A percentile compares a stretch with the other conserved stretches of the same genome.
Conservation (phyloP, 2,113 vertebrate genomes). For the Illadopsis cleaveri region DNA sequence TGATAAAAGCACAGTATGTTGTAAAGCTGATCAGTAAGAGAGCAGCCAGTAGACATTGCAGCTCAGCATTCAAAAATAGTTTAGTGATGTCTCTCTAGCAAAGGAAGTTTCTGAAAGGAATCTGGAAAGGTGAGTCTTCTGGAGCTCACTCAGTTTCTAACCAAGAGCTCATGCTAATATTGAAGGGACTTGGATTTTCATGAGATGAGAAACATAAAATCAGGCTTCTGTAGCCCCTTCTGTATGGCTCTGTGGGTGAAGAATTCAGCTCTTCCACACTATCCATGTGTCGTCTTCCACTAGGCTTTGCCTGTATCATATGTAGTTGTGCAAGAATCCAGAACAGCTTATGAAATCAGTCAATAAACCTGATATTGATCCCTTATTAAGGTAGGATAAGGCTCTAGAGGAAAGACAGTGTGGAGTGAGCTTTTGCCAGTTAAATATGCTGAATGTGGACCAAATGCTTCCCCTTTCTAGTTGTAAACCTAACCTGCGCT, state of each 20-base stretch:
- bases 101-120: not conserved
- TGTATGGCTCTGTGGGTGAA: not conserved
- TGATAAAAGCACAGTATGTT: not conserved
- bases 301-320: not conserved
- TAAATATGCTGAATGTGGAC: not conserved
- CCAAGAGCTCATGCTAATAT: not conserved
- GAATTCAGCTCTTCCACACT: not conserved
- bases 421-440: not conserved
- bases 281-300: not conserved
- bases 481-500: not conserved
- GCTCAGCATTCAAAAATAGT: not conserved
- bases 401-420: not conserved
- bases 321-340: not conserved
- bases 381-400: not conserved
- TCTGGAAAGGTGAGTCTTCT: not conserved
- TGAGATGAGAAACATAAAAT: not conserved
- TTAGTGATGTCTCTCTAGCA: not conserved
- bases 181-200: not conserved
- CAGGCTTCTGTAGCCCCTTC: not conserved
- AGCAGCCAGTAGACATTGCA: not conserved
- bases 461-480: not conserved
- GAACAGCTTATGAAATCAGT: not conserved
- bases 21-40: not conserved
- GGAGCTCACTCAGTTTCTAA: not conserved
- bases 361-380: not conserved